These are phyloP conservation scores for Ditylenchus dipsaci DNA, from an alignment of 1,140 invertebrate species.

Conservation along the genomic window DNA sequence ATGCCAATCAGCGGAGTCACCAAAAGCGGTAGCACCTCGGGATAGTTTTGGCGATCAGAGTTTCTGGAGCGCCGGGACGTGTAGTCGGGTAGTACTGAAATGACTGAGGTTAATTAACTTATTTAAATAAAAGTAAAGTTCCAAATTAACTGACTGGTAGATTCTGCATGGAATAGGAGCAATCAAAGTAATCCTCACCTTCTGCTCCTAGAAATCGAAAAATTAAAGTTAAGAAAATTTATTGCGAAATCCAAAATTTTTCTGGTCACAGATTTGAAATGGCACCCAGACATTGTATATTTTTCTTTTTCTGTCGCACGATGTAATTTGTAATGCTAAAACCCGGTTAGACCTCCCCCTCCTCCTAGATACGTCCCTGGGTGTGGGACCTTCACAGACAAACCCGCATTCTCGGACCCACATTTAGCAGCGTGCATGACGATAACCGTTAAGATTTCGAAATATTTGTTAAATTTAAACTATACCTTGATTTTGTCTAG, in stretches of 20 bases:
- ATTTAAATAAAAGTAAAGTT: background rate
- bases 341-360: too few species aligned
- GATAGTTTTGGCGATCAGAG: conserved; percentile 3
- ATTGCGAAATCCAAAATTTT: background rate
- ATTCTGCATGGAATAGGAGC: conserved; percentile 10
- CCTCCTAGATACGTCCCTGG: too few species aligned
- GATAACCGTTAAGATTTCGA: too few species aligned
- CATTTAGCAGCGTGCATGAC: too few species aligned
- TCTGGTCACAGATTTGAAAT: too few species aligned
- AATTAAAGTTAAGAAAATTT: conserved; percentile 1
- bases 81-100: conserved; percentile 1
- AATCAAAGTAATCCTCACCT: background rate
- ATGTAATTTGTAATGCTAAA: too few species aligned
- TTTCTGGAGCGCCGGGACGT: background rate
- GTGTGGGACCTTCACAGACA: too few species aligned
- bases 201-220: background rate
- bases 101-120: background rate
- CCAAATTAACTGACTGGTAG: background rate
- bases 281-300: too few species aligned
- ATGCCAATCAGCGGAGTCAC: background rate
- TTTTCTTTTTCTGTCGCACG: too few species aligned
- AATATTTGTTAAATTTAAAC: too few species aligned
- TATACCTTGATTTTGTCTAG: background rate
- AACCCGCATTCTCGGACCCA: too few species aligned
- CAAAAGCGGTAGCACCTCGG: conserved; percentile 2